Conservation (phyloP, 2,113 vertebrate genomes). For the Xyrauchen texanus region DNA sequence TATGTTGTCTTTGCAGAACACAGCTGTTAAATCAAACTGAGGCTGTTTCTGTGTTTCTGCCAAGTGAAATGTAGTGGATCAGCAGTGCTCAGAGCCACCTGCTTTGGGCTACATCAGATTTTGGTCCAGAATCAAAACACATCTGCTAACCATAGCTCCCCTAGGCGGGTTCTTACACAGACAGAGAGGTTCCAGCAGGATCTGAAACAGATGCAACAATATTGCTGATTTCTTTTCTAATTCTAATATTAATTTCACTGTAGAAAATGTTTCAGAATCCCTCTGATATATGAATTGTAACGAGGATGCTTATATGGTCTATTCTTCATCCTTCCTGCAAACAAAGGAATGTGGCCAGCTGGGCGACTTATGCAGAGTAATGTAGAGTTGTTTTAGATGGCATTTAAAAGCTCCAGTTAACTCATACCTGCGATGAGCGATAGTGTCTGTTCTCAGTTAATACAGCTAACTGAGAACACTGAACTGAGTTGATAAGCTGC, state of each 20-base stretch:
- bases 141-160: not conserved
- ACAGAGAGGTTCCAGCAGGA: not conserved
- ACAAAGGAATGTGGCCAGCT: not conserved
- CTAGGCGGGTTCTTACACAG: constrained; percentile 21
- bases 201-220: constrained; percentile 11
- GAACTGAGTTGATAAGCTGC: no score
- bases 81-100: not conserved
- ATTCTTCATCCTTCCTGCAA: constrained; percentile 10
- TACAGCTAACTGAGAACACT: not conserved
- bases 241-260: constrained; percentile 20
- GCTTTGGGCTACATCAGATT: constrained; percentile 9
- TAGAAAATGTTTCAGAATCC: not conserved
- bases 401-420: not conserved
- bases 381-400: not conserved
- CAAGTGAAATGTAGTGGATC: not conserved
- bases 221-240: constrained; percentile 32
- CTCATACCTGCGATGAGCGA: not conserved
- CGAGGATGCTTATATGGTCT: constrained; percentile 6
- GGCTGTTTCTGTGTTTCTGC: constrained; percentile 1
- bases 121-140: constrained; percentile 2
- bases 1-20: not conserved
- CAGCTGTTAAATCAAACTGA: constrained; percentile 5
- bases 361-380: constrained; percentile 2
- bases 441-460: not conserved
- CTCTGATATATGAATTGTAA: constrained; percentile 14